Evolutionary conservation across 2,797 vertebrate genomes (phyloP).

Genomic region (Bryconaethiops microstoma): DNA sequence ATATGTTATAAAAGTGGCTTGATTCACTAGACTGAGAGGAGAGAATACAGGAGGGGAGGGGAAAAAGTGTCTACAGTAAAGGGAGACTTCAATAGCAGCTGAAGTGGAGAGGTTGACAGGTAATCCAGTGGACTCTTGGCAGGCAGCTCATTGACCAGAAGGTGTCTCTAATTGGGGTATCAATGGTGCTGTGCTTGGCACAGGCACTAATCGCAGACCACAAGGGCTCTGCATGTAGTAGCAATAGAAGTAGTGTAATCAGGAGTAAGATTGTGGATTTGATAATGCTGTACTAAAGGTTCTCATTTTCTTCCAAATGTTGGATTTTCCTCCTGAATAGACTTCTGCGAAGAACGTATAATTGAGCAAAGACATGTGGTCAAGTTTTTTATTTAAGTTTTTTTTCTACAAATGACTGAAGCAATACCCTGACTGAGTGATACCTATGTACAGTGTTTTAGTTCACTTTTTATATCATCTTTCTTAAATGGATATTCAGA

Average conservation of each 20-base stretch:
- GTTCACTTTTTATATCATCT: no score
- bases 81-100: constrained; percentile 26
- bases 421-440: no score
- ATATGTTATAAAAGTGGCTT: constrained; percentile 79
- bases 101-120: constrained; percentile 66
- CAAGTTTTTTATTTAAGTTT: no score
- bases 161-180: constrained; percentile 82
- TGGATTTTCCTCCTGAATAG: no score
- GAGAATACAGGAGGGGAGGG: constrained; percentile 55
- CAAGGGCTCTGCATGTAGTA: constrained; percentile 39
- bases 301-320: no score
- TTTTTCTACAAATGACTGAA: no score
- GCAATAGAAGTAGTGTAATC: constrained; percentile 24
- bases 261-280: background rate
- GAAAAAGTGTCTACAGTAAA: constrained; percentile 29
- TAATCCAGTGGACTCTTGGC: constrained; percentile 80
- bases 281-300: background rate
- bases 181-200: constrained; percentile 78
- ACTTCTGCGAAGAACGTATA: no score
- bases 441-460: no score
- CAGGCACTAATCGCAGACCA: constrained; percentile 72
- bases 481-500: no score
- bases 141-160: constrained; percentile 77
- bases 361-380: no score
- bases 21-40: constrained; percentile 61